Evolutionary conservation across 2,113 vertebrate species (phyloP), one percentile per base, ranked within the genome.

Genomic region (Galeopterus variegatus): DNA sequence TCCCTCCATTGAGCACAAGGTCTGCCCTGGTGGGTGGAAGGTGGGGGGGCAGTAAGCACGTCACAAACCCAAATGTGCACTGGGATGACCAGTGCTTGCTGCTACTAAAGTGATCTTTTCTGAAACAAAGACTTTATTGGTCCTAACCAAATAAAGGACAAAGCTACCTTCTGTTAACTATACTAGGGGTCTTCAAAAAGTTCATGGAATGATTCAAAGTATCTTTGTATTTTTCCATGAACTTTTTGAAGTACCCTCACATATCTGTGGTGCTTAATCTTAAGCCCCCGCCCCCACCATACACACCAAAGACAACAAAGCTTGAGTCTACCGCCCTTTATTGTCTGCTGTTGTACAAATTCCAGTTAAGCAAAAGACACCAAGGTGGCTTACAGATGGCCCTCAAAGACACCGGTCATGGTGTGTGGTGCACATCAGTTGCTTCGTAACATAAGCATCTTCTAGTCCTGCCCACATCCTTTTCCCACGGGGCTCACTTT

Each of bases 221-320:
- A 41, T 41, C 41, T 41, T 41, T 41, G 41, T 41, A 41, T 41
- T 41, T 41, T 41, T 41, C 41, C 41, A 41, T 41, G 41, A 41
- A 41, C 41, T 41, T 41, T 41, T 41, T 41, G 41, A 41, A 41
- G 41, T 41, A 41, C 41, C 41, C 41, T 41, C 41, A 41, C 41
- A 41, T 0, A 14, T 36, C 58, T 0, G 0, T 14, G 75, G 26
- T 4, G 56, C 12, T 60, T 81, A 28, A 4, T 62, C 60, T 48
- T 67, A 2, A 13, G 21, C 41, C 58, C 75, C 8, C 6, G 1
- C 18, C 36, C 64, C 12, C 26, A 21, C 28, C 12, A 4, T 1
- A 45, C 4, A 17, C 4, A 1, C 41, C 0, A 0, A 52, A 50
- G 92, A 62, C 58, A 86, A 24, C 64, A 23, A 54, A 48, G 73